Conservation (phyloP, 1,140 invertebrate species). For the Pachyrhynchus sulphureomaculatus region DNA sequence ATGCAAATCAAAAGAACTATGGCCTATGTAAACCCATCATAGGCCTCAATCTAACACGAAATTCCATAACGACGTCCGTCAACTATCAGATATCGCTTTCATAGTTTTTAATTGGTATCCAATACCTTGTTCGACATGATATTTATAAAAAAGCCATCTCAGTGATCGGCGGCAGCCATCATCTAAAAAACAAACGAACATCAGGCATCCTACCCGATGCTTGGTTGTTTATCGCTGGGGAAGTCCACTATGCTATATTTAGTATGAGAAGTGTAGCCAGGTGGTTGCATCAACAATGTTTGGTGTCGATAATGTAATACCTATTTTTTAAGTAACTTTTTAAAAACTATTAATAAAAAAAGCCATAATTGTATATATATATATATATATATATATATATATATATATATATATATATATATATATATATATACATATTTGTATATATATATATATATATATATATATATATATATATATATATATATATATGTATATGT, state of each 20-base stretch:
- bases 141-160: conserved; percentile 25
- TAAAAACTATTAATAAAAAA: too few relatives aligned
- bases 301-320: too few relatives aligned
- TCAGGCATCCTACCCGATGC: background rate
- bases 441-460: too few relatives aligned
- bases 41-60: background rate
- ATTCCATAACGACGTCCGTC: background rate
- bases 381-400: too few relatives aligned
- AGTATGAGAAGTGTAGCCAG: background rate
- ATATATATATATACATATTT: too few relatives aligned
- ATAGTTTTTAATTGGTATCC: conserved; percentile 35
- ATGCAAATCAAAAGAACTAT: too few relatives aligned
- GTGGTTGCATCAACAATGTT: too few relatives aligned
- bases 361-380: too few relatives aligned
- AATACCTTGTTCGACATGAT: conserved; percentile 34
- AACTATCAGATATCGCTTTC: conserved; percentile 33
- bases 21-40: background rate
- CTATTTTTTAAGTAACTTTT: too few relatives aligned
- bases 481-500: too few relatives aligned
- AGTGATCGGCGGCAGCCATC: conserved; percentile 11
- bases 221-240: background rate
- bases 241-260: background rate
- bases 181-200: conserved; percentile 15
- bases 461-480: too few relatives aligned
- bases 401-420: too few relatives aligned